A percentile compares a stretch with the other conserved stretches of the same genome.
Conservation (phyloP, 2,113 vertebrate species). For the Pluvianellus socialis region DNA sequence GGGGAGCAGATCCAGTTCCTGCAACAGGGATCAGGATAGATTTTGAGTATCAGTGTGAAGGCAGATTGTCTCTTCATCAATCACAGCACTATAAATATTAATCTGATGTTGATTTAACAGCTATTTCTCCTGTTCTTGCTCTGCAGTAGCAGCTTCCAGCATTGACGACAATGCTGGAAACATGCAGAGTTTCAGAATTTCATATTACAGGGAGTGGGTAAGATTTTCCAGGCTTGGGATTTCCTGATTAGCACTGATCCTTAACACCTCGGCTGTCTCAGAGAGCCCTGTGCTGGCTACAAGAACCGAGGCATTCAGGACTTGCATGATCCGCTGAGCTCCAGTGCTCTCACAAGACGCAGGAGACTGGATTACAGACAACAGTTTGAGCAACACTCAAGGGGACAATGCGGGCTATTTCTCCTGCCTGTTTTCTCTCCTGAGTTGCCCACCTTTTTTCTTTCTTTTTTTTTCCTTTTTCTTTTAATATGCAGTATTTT, state of each 20-base stretch:
- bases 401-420: background rate
- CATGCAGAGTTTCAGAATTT: background rate
- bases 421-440: background rate
- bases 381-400: background rate
- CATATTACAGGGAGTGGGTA: background rate
- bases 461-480: background rate
- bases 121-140: background rate
- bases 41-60: background rate
- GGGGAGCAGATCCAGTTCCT: background rate
- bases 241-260: background rate
- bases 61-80: background rate
- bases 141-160: background rate
- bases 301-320: accelerated
- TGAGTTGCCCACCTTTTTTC: accelerated
- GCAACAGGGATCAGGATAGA: background rate
- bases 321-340: background rate
- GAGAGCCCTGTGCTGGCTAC: background rate
- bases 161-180: background rate
- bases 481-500: background rate
- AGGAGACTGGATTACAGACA: background rate
- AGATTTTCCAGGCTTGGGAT: background rate
- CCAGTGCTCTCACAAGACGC: accelerated
- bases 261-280: background rate
- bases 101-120: background rate
- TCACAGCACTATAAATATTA: background rate